Evolutionary conservation across 2,797 vertebrate genomes (phyloP).

Genomic region (Dendrocincla fuliginosa): DNA sequence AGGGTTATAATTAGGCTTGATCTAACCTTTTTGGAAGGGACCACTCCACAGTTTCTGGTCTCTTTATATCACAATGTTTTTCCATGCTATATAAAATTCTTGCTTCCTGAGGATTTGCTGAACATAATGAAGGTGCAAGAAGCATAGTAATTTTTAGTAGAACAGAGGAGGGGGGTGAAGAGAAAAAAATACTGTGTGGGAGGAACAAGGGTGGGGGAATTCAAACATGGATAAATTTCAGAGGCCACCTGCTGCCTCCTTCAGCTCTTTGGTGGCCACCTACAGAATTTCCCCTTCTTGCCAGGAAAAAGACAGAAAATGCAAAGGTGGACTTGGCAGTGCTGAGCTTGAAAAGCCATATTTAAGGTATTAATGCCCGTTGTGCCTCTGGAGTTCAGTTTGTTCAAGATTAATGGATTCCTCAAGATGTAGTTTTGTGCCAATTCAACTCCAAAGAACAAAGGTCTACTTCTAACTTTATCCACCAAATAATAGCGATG

Average conservation of each 20-base stretch:
- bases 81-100: neutral
- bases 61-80: slow-evolving; percentile 18
- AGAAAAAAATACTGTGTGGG: neutral
- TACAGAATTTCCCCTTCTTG: slow-evolving; percentile 13
- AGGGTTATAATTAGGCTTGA: slow-evolving; percentile 21
- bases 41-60: neutral
- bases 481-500: neutral
- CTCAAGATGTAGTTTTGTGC: slow-evolving; percentile 9
- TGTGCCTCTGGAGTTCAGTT: slow-evolving; percentile 17
- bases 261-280: slow-evolving; percentile 40
- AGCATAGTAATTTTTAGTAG: slow-evolving; percentile 2
- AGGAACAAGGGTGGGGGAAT: neutral
- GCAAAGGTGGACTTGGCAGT: slow-evolving; percentile 23
- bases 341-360: neutral
- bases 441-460: slow-evolving; percentile 34
- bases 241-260: slow-evolving; percentile 25
- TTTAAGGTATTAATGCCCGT: slow-evolving; percentile 57
- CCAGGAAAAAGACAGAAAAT: neutral
- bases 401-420: slow-evolving; percentile 31
- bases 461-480: neutral
- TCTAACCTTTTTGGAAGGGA: neutral
- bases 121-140: slow-evolving; percentile 38
- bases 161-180: neutral
- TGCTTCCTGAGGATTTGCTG: slow-evolving; percentile 39
- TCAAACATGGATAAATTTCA: slow-evolving; percentile 2